A percentile compares a stretch with the other conserved stretches of the same genome.
phyloP scores from a whole-genome alignment of 2,113 vertebrate genomes.

The Esox niger region DNA sequence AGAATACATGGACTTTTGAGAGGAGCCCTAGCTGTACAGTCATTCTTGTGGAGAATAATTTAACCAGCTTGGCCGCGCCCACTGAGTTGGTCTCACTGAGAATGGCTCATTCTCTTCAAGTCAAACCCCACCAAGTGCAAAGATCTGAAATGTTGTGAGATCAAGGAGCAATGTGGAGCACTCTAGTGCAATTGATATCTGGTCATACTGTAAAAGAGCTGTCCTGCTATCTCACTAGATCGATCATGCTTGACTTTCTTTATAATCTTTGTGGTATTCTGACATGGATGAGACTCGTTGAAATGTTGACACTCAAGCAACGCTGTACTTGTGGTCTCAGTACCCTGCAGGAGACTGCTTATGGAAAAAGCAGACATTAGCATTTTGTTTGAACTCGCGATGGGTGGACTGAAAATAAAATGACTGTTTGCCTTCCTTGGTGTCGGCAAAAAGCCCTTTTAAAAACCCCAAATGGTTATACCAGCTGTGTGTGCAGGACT shows the following conservation, averaged over 20 bases:
- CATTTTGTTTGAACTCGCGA: slow-evolving; percentile 59
- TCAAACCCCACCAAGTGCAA: not conserved
- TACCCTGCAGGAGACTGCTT: slow-evolving; percentile 28
- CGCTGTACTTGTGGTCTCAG: slow-evolving; percentile 37
- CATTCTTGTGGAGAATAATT: not conserved
- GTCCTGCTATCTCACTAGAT: not conserved
- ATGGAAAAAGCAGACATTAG: slow-evolving; percentile 56
- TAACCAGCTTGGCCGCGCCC: not conserved
- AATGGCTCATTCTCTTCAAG: too few relatives aligned
- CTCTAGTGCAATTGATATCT: not conserved
- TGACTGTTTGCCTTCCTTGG: slow-evolving; percentile 47
- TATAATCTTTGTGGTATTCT: not conserved
- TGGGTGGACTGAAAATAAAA: slow-evolving; percentile 32
- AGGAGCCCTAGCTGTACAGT: not conserved
- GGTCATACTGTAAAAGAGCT: not conserved
- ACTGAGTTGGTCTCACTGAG: too few relatives aligned
- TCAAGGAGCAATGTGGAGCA: not conserved
- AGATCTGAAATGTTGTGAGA: not conserved
- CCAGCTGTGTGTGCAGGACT: slow-evolving; percentile 50
- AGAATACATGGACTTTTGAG: not conserved
- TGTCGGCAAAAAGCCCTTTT: slow-evolving; percentile 54
- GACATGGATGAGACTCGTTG: slow-evolving; percentile 3
- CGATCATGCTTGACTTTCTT: not conserved
- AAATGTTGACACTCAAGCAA: slow-evolving; percentile 35
- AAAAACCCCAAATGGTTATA: slow-evolving; percentile 50